These are phyloP conservation scores for Serranus cabrilla DNA, from an alignment of 2,797 vertebrate genomes.

Conservation along the genomic window DNA sequence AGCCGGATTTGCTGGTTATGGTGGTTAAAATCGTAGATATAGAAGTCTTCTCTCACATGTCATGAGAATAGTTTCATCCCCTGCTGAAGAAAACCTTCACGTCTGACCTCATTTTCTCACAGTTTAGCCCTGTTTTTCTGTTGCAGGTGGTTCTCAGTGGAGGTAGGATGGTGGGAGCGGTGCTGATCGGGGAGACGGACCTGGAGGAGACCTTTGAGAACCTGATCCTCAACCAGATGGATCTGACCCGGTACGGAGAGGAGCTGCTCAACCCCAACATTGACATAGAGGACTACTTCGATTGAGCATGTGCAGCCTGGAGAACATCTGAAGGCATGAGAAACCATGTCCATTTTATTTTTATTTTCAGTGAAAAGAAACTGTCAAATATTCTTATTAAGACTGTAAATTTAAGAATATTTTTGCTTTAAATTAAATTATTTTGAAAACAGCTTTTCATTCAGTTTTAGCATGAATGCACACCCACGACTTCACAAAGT, in stretches of 20 bases:
- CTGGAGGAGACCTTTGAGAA: slow-evolving; percentile 99
- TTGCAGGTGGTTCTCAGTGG: slow-evolving; percentile 87
- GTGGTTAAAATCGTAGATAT: not conserved
- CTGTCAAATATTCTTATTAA: not conserved
- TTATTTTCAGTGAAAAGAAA: not conserved
- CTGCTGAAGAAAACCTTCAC: not conserved
- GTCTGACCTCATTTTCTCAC: not conserved
- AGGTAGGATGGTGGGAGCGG: slow-evolving; percentile 92
- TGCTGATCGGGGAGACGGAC: slow-evolving; percentile 95
- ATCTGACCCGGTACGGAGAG: slow-evolving; percentile 92
- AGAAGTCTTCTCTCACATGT: not conserved
- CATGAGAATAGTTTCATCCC: not conserved
- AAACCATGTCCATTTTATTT: not conserved
- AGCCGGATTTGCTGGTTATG: slow-evolving; percentile 5
- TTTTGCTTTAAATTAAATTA: slow-evolving; percentile 54
- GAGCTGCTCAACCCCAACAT: slow-evolving; percentile 93
- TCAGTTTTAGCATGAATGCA: not conserved
- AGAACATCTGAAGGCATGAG: not conserved
- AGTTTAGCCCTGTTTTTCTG: not conserved
- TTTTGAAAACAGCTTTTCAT: slow-evolving; percentile 14
- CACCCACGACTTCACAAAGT: not conserved
- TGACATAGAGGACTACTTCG: slow-evolving; percentile 99
- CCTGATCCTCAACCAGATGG: slow-evolving; percentile 97
- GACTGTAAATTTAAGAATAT: slow-evolving; percentile 16
- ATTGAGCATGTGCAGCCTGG: slow-evolving; percentile 77